Evolutionary conservation across 1,140 invertebrate genomes (phyloP), one percentile per base, ranked within the genome.

Genomic region (Cyclina sinensis): DNA sequence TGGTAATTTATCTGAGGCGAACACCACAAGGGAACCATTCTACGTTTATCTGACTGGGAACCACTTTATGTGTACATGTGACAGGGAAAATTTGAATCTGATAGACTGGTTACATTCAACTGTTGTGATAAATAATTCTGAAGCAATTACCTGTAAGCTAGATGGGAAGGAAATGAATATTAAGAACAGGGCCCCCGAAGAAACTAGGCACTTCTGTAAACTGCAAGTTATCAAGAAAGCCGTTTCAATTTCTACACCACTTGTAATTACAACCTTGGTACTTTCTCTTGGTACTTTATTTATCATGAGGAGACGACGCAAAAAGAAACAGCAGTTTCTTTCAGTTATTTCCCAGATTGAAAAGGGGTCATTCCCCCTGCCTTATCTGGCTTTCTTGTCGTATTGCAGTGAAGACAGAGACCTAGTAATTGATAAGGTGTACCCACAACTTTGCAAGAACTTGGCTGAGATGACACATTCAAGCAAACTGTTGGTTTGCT

Each of bases 381-480:
- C 24, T 30, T 30, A 32, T 65, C 62, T 65, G 3, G 68, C 39
- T 39, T 73, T 73, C 27, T n/a, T 73, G 35, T 73, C 68, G n/a
- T 39, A 24, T 27, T 73, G 68, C 39, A 39, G 12, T 39, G 68
- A 73, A 43, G 68, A 73, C n/a, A 30, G 0, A 5, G 37, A 73
- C 21, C 37, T 73, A 24, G 68, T 73, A 7, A 39, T 39, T 1
- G 39, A 37, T 21, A n/a, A 73, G 2, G n/a, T 73, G 39, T 73
- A 39, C 7, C 14, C 24, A 32, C 65, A 68, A 30, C 27, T 68
- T 7, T 30, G 14, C 11, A 18, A 68, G 11, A 32, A 14, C 4
- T 18, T 68, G 11, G 2, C 24, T 3, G 5, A 32, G 9, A 24
- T 3, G 35, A 68, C 65, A 5, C 1, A 43, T 11, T 21, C 37